These are phyloP conservation scores for Champsocephalus gunnari DNA, from an alignment of 2,797 vertebrate species.

Conservation along the genomic window DNA sequence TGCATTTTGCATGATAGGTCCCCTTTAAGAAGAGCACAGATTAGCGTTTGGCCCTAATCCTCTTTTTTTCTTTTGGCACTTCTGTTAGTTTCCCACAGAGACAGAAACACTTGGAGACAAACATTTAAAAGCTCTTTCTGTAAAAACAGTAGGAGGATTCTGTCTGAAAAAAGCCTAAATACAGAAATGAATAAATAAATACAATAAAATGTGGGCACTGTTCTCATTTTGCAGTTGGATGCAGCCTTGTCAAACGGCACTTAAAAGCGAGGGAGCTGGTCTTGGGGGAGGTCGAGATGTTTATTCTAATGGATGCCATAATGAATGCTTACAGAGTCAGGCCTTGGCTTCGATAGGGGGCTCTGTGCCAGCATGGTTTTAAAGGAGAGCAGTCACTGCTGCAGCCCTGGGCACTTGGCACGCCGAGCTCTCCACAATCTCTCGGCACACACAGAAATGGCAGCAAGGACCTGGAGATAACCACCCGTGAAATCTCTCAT, in stretches of 20 bases:
- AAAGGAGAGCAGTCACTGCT: conserved; percentile 78
- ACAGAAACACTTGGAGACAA: conserved; percentile 67
- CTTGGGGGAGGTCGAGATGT: conserved; percentile 84
- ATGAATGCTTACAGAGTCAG: conserved; percentile 82
- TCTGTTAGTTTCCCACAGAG: conserved; percentile 71
- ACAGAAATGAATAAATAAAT: conserved; percentile 87
- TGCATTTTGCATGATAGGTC: no score
- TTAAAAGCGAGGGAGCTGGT: conserved; percentile 81
- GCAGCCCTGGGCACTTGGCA: conserved; percentile 86
- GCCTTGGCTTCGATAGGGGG: conserved; percentile 82
- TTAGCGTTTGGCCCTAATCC: conserved; percentile 74
- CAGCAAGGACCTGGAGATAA: conserved; percentile 84
- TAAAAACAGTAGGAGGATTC: conserved; percentile 75
- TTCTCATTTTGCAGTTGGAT: conserved; percentile 81
- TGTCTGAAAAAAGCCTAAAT: conserved; percentile 75
- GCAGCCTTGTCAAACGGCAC: conserved; percentile 82
- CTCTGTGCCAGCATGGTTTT: conserved; percentile 84
- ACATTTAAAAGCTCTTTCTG: conserved; percentile 84
- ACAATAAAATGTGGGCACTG: conserved; percentile 81
- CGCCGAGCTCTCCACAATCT: conserved; percentile 78
- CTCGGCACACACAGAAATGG: conserved; percentile 76
- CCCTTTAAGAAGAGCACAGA: conserved; percentile 67
- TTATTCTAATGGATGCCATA: conserved; percentile 88
- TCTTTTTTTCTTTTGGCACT: conserved; percentile 75
- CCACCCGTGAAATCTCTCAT: conserved; percentile 85